phyloP scores from a whole-genome alignment of 2,888 invertebrate genomes.

The Papilio demoleus region DNA sequence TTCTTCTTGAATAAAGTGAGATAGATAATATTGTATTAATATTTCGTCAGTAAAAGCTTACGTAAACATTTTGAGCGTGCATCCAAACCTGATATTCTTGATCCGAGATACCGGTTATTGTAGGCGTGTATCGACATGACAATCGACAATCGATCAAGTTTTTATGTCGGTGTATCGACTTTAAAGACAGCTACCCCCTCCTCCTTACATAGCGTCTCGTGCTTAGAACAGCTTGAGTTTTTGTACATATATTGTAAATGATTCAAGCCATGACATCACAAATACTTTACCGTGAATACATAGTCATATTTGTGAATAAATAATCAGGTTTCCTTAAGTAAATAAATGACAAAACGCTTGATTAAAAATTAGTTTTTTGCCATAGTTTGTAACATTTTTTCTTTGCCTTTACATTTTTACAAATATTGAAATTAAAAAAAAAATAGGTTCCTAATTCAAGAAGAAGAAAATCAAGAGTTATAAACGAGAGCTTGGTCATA shows the following conservation, averaged over 20 bases:
- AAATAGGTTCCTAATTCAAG: too few species aligned
- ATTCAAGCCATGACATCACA: conserved; percentile 9
- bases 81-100: conserved; percentile 13
- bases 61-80: too few species aligned
- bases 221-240: not conserved
- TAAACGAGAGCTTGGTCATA: not conserved
- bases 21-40: too few species aligned
- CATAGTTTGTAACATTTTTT: too few species aligned
- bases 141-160: conserved; percentile 20
- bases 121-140: conserved; percentile 6
- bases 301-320: not conserved
- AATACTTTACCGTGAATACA: not conserved
- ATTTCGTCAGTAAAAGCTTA: not conserved
- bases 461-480: not conserved
- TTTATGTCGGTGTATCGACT: not conserved
- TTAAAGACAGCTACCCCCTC: too few species aligned
- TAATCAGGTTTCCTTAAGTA: not conserved
- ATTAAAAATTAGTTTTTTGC: too few species aligned
- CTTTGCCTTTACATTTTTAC: too few species aligned
- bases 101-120: conserved; percentile 14
- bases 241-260: too few species aligned
- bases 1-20: not conserved
- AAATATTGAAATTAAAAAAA: too few species aligned
- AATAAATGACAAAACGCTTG: too few species aligned
- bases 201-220: not conserved